These are phyloP conservation scores for Sphaerophoria rueppellii DNA, from an alignment of 2,888 invertebrate genomes.

Conservation along the genomic window DNA sequence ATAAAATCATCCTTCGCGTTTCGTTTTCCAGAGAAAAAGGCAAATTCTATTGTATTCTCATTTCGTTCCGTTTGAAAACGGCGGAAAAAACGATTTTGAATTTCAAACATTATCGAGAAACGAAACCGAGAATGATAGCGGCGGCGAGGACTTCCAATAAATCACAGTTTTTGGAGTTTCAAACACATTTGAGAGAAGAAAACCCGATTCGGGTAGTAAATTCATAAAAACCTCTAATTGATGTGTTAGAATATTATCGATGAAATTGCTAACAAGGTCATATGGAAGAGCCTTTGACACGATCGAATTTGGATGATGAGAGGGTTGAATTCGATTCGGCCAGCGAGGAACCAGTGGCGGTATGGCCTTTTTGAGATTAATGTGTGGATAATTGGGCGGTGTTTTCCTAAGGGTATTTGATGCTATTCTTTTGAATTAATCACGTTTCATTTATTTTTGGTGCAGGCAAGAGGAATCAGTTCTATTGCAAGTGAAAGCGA, in stretches of 20 bases:
- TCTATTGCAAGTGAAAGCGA: conserved; percentile 13
- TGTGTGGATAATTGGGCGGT: conserved; percentile 62
- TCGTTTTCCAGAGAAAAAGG: conserved; percentile 47
- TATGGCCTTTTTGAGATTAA: conserved; percentile 46
- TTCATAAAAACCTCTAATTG: conserved; percentile 70
- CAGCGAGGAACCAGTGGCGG: conserved; percentile 62
- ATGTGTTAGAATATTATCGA: conserved; percentile 71
- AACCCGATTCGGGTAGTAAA: conserved; percentile 51
- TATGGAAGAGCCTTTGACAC: neutral
- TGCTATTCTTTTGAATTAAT: conserved; percentile 1
- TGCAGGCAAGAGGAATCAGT: neutral
- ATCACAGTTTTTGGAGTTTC: conserved; percentile 42
- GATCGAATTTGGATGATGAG: neutral
- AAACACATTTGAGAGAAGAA: conserved; percentile 13
- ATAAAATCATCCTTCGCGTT: conserved; percentile 65
- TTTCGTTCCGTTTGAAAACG: conserved; percentile 5
- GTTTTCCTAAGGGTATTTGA: conserved; percentile 13
- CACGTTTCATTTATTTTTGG: conserved; percentile 29
- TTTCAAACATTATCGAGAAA: conserved; percentile 4
- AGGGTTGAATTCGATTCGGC: conserved; percentile 23
- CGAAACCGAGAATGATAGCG: neutral
- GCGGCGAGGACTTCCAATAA: conserved; percentile 63
- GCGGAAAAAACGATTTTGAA: conserved; percentile 49
- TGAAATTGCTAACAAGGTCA: conserved; percentile 71
- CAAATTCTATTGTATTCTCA: conserved; percentile 22